These are phyloP conservation scores for Belonocnema kinseyi DNA, from an alignment of 1,140 invertebrate genomes.

Conservation along the genomic window DNA sequence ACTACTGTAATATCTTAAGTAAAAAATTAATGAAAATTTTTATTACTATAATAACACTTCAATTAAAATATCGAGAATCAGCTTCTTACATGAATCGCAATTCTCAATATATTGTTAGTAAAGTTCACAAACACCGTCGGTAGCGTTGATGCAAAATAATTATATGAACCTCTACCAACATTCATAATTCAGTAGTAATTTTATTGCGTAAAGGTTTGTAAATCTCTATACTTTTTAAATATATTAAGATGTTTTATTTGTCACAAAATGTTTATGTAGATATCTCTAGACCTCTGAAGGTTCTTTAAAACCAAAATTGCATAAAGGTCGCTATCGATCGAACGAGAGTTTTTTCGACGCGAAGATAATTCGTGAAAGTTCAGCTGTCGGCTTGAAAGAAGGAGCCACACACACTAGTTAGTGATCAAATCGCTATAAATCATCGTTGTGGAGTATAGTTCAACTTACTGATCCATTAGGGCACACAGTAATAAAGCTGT, in stretches of 20 bases:
- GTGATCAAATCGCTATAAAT: slow-evolving; percentile 40
- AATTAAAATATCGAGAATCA: slow-evolving; percentile 11
- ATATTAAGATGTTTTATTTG: neutral
- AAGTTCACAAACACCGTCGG: slow-evolving; percentile 9
- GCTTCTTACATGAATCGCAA: neutral
- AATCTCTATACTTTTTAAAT: neutral
- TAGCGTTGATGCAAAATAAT: slow-evolving; percentile 12
- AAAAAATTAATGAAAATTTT: too few relatives aligned
- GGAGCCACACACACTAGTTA: slow-evolving; percentile 10
- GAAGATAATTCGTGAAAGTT: slow-evolving; percentile 25
- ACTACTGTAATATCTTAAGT: too few relatives aligned
- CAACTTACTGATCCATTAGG: slow-evolving; percentile 12
- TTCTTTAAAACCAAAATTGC: neutral
- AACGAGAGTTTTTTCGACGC: neutral
- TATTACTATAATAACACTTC: neutral
- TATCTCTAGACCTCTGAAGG: neutral
- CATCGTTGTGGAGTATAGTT: slow-evolving; percentile 40
- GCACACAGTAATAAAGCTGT: slow-evolving; percentile 43
- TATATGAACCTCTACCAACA: neutral
- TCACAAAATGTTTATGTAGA: neutral
- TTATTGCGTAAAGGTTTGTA: slow-evolving; percentile 2
- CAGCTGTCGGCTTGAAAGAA: slow-evolving; percentile 18
- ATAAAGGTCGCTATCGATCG: slow-evolving; percentile 12
- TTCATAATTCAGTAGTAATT: neutral
- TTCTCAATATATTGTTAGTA: slow-evolving; percentile 16